Evolutionary conservation across 2,113 vertebrate genomes (phyloP), one percentile per base, ranked within the genome.

Genomic region (Hypocryptadius cinnamomeus): DNA sequence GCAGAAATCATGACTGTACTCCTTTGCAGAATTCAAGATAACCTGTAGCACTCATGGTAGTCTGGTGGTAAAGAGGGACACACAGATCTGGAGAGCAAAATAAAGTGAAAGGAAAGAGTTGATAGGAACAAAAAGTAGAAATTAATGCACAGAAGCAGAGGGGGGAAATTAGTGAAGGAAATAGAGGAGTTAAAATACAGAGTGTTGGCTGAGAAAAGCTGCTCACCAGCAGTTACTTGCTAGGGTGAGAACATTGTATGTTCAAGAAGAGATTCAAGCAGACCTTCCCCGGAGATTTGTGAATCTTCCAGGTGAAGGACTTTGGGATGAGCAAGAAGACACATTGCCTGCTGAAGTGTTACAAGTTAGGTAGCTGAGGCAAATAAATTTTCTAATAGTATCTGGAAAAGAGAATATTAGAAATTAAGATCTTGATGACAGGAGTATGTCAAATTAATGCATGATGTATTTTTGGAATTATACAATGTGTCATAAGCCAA

Each of bases 381-480:
- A 77, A 33, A 77, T 31, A 63, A 56, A 30, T 33, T 74, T 64
- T 86, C 66, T 59, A 65, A 85, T 91, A 73, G 12, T 64, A 45
- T 87, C 59, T 93, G 66, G 47, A 80, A 85, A 92, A 83, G 28
- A 91, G 82, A 35, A n/a, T 79, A 79, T 11, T 87, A 85, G 81
- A 92, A 91, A 92, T 94, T 77, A 94, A 59, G 35, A 27, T 73
- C 71, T 82, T 71, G 35, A 70, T 95, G 91, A 85, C 83, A 94
- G 53, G 72, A 90, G n/a, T 50, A 28, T 90, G 83, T 93, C 80
- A 81, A 78, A 93, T 90, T 74, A 95, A 96, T 94, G 82, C 24
- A 24, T 91, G 57, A 47, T 76, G 53, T 96, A 89, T 87, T 93
- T 78, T 83, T 53, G 81, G 88, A 90, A 96, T 94, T 85, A 65